Evolutionary conservation across 2,113 vertebrate species (phyloP).

Genomic region (Melanerpes formicivorus): DNA sequence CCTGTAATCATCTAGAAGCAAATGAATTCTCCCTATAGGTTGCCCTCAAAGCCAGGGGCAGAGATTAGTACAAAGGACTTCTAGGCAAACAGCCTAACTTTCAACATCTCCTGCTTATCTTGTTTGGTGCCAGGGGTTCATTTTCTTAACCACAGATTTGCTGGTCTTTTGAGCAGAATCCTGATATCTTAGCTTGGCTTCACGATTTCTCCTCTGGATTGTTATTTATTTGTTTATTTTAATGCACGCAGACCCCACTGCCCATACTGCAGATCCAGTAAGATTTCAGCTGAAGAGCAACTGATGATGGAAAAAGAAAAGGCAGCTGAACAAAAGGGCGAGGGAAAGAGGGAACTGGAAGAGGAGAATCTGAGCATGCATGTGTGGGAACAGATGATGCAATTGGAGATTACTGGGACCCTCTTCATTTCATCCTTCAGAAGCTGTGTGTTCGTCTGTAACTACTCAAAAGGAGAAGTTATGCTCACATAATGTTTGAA

Average conservation of each 20-base stretch:
- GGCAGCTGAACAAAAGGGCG: not conserved
- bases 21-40: not conserved
- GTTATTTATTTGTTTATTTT: not conserved
- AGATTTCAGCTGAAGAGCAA: constrained; percentile 16
- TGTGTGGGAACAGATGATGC: not conserved
- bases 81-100: constrained; percentile 17
- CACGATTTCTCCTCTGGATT: constrained; percentile 35
- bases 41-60: not conserved
- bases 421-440: not conserved
- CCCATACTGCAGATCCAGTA: not conserved
- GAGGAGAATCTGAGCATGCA: not conserved
- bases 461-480: constrained; percentile 8
- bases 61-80: not conserved
- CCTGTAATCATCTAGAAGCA: not conserved
- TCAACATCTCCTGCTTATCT: constrained; percentile 24
- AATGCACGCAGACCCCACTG: constrained; percentile 8
- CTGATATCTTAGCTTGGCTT: constrained; percentile 26
- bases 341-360: not conserved
- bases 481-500: not conserved
- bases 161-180: constrained; percentile 16
- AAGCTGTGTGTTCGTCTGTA: not conserved
- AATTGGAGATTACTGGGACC: not conserved
- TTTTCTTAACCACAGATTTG: constrained; percentile 13
- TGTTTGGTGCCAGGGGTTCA: constrained; percentile 1
- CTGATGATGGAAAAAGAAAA: not conserved